These are phyloP conservation scores for Sitta carolinensis DNA, from an alignment of 2,797 vertebrate genomes.

Conservation along the genomic window DNA sequence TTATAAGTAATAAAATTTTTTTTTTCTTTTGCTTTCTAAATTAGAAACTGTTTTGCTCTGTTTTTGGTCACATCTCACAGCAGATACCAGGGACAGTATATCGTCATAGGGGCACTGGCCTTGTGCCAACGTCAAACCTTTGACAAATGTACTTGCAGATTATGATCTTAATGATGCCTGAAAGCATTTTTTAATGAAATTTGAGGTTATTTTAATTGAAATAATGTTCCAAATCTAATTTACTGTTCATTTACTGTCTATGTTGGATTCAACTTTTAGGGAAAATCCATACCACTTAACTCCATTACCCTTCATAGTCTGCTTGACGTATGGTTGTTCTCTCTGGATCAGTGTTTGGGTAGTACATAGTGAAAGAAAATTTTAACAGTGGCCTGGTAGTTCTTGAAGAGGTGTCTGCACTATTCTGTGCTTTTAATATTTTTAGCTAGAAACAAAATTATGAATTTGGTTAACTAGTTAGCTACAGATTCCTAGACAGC, in stretches of 20 bases:
- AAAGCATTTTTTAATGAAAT: slow-evolving; percentile 17
- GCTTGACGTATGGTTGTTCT: neutral
- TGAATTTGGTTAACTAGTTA: neutral
- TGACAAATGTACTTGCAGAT: neutral
- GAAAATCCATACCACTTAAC: neutral
- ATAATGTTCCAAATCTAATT: slow-evolving; percentile 3
- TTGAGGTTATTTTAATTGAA: slow-evolving; percentile 35
- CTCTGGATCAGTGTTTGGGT: neutral
- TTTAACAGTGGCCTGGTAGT: neutral
- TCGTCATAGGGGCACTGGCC: too few species aligned
- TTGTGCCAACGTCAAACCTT: too few species aligned
- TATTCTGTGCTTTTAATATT: neutral
- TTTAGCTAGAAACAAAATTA: neutral
- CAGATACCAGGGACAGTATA: too few species aligned
- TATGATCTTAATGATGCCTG: slow-evolving; percentile 5
- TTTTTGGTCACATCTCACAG: too few species aligned
- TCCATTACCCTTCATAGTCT: neutral
- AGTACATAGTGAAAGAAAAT: neutral
- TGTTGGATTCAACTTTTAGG: neutral
- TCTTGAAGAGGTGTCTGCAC: neutral
- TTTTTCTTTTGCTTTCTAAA: too few species aligned
- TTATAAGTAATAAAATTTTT: too few species aligned
- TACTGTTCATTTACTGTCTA: neutral
- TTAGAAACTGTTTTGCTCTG: too few species aligned
- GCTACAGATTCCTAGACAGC: neutral